Conservation (phyloP, 2,797 vertebrate species). For the Pangasius macronema region DNA sequence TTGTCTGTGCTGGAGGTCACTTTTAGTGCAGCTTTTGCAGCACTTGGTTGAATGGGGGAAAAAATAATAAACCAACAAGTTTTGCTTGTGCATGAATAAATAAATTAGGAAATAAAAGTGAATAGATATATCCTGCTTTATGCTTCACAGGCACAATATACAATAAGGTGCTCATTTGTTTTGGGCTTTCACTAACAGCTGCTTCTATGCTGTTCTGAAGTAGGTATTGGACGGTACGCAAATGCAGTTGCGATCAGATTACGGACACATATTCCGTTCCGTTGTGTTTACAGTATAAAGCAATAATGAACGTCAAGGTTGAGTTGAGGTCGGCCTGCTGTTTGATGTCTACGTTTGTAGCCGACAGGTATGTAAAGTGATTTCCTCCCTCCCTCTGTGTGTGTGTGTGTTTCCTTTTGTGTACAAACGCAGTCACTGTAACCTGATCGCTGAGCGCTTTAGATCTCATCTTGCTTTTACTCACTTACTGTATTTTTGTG, state of each 20-base stretch:
- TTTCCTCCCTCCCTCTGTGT: constrained; percentile 62
- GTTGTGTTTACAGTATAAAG: constrained; percentile 35
- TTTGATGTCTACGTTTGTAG: constrained; percentile 57
- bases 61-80: neutral
- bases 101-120: neutral
- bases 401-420: constrained; percentile 21
- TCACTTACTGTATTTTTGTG: constrained; percentile 67
- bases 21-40: neutral
- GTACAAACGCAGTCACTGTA: constrained; percentile 65
- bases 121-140: neutral
- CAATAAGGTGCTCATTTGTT: neutral
- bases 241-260: constrained; percentile 30
- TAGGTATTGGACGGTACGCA: constrained; percentile 12
- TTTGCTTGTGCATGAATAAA: neutral
- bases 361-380: constrained; percentile 64
- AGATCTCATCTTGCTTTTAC: constrained; percentile 57
- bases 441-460: constrained; percentile 65
- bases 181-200: neutral
- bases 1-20: neutral
- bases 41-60: neutral
- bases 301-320: constrained; percentile 42
- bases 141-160: constrained; percentile 19
- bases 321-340: constrained; percentile 47
- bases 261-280: constrained; percentile 21
- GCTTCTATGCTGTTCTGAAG: neutral